phyloP scores from a whole-genome alignment of 2,888 invertebrate species.

The Drosophila fungiperda region DNA sequence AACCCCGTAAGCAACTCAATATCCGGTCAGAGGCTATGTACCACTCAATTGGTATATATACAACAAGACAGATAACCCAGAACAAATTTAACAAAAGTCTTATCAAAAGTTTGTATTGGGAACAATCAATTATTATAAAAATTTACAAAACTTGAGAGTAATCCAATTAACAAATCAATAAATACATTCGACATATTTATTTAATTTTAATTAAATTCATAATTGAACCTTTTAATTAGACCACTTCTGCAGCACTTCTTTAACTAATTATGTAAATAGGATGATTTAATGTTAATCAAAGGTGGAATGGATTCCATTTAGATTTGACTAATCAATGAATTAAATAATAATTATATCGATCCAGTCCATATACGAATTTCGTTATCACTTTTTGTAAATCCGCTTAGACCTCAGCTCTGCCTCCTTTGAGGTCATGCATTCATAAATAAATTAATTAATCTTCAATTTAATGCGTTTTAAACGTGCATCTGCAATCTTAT shows the following conservation, averaged over 20 bases:
- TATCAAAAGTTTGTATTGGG: constrained; percentile 33
- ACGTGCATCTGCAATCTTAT: constrained; percentile 24
- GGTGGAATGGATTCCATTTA: background rate
- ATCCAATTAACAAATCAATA: background rate
- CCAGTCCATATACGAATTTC: background rate
- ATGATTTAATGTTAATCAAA: background rate
- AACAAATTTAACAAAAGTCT: constrained; percentile 21
- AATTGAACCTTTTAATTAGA: background rate
- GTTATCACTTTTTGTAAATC: background rate
- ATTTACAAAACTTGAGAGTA: background rate
- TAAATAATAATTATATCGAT: background rate
- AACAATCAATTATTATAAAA: background rate
- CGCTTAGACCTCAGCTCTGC: background rate
- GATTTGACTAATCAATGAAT: background rate
- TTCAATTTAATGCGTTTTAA: constrained; percentile 29
- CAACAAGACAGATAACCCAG: constrained; percentile 37
- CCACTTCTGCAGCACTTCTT: background rate
- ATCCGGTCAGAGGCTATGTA: constrained; percentile 43
- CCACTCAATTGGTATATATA: constrained; percentile 42
- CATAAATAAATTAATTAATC: constrained; percentile 38
- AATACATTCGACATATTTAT: background rate
- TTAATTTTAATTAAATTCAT: background rate
- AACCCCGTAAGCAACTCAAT: constrained; percentile 5
- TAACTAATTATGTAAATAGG: background rate
- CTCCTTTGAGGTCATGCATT: constrained; percentile 9